phyloP scores from a whole-genome alignment of 2,888 invertebrate species.

The Brenthis ino region DNA sequence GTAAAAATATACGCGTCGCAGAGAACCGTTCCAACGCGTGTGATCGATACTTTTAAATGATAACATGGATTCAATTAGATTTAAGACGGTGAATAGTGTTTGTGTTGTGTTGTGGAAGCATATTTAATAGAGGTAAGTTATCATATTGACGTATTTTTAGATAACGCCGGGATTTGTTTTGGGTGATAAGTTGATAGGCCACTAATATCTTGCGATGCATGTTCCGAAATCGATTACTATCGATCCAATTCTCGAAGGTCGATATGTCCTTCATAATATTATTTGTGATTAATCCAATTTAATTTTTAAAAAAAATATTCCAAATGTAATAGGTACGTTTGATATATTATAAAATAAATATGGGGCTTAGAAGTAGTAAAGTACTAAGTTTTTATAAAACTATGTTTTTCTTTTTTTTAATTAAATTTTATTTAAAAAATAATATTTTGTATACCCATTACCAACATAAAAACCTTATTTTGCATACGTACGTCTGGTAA shows the following conservation, averaged over 20 bases:
- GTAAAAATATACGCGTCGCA: conserved; percentile 79
- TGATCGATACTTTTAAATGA: conserved; percentile 81
- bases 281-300: conserved; percentile 8
- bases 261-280: conserved; percentile 21
- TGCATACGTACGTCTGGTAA: too few relatives aligned
- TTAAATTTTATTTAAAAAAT: too few relatives aligned
- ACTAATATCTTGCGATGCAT: conserved; percentile 30
- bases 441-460: too few relatives aligned
- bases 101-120: conserved; percentile 49
- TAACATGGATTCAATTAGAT: conserved; percentile 80
- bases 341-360: not conserved
- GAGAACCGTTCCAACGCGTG: conserved; percentile 72
- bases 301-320: not conserved
- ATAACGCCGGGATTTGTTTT: conserved; percentile 73
- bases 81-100: conserved; percentile 65
- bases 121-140: conserved; percentile 60
- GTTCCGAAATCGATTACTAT: conserved; percentile 33
- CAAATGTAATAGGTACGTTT: not conserved
- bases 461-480: too few relatives aligned
- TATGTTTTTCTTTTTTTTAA: not conserved
- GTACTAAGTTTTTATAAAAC: not conserved
- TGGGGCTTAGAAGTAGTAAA: too few relatives aligned
- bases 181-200: conserved; percentile 40
- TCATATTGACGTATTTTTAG: conserved; percentile 61
- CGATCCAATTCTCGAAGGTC: conserved; percentile 31